Conservation (phyloP, 1,140 invertebrate species). For the Gonatopus flavifemur region DNA sequence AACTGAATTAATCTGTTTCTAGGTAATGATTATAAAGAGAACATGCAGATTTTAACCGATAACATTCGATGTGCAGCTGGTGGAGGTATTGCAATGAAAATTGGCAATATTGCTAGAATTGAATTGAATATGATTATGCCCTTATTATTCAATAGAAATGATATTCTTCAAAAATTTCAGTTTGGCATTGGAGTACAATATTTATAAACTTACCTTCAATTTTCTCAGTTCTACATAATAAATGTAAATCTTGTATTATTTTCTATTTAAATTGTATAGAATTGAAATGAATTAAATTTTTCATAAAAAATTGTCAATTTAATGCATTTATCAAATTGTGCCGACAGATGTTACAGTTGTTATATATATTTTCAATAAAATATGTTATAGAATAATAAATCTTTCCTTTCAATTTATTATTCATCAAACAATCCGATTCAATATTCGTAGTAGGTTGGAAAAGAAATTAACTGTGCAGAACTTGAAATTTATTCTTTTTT, state of each 20-base stretch:
- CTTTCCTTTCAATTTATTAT: no score
- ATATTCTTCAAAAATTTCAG: slow-evolving; percentile 50
- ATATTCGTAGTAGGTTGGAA: no score
- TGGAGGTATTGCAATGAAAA: slow-evolving; percentile 73
- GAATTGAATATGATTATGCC: slow-evolving; percentile 71
- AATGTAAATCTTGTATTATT: slow-evolving; percentile 14
- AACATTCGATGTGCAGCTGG: slow-evolving; percentile 68
- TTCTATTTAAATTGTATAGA: slow-evolving; percentile 2
- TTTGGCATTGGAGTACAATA: slow-evolving; percentile 54
- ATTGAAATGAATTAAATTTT: slow-evolving; percentile 18
- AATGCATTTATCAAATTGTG: no score
- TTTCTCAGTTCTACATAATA: slow-evolving; percentile 11
- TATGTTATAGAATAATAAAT: no score
- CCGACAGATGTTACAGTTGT: no score
- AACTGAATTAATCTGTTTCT: slow-evolving; percentile 25
- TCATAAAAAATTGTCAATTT: no score
- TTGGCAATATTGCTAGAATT: slow-evolving; percentile 76
- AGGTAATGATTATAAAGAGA: slow-evolving; percentile 47
- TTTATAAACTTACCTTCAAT: slow-evolving; percentile 35
- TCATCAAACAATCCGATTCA: no score
- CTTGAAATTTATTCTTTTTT: no score
- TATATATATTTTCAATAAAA: no score
- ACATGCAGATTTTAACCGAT: slow-evolving; percentile 51
- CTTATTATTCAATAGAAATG: slow-evolving; percentile 37
- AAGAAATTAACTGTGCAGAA: no score